Conservation (phyloP, 2,797 vertebrate species). For the Dipus sagitta region DNA sequence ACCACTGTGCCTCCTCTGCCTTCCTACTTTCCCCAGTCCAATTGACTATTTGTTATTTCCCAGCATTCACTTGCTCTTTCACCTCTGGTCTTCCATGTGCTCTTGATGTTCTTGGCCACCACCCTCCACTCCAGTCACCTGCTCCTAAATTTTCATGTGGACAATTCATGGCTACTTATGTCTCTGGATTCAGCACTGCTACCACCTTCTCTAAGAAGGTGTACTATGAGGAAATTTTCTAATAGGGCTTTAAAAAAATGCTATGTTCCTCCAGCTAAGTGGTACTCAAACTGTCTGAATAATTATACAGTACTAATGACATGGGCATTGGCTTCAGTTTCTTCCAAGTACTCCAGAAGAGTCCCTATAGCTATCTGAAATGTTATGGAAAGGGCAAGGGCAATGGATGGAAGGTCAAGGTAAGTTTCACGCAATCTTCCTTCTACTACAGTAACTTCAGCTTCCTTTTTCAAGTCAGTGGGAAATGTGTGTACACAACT, state of each 20-base stretch:
- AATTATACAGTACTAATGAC: not conserved
- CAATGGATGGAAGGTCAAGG: not conserved
- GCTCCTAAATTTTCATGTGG: not conserved
- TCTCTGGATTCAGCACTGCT: not conserved
- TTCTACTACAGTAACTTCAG: not conserved
- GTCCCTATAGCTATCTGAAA: too few species aligned
- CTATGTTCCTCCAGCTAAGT: not conserved
- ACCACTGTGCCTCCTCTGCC: not conserved
- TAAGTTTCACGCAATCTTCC: not conserved
- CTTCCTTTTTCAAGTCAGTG: conserved; percentile 15
- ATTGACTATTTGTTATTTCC: not conserved
- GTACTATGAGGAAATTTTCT: not conserved
- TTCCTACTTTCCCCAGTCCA: not conserved
- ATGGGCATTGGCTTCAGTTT: not conserved
- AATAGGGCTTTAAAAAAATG: not conserved
- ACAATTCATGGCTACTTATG: not conserved
- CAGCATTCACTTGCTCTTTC: not conserved
- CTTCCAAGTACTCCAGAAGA: not conserved
- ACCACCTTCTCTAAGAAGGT: not conserved
- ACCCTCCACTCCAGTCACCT: not conserved
- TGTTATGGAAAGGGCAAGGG: not conserved
- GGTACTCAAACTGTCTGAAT: not conserved
- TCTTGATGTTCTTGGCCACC: not conserved
- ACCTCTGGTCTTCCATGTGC: not conserved
- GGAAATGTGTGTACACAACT: not conserved